Evolutionary conservation across 2,113 vertebrate species (phyloP).

Genomic region (Actenoides lindsayi): DNA sequence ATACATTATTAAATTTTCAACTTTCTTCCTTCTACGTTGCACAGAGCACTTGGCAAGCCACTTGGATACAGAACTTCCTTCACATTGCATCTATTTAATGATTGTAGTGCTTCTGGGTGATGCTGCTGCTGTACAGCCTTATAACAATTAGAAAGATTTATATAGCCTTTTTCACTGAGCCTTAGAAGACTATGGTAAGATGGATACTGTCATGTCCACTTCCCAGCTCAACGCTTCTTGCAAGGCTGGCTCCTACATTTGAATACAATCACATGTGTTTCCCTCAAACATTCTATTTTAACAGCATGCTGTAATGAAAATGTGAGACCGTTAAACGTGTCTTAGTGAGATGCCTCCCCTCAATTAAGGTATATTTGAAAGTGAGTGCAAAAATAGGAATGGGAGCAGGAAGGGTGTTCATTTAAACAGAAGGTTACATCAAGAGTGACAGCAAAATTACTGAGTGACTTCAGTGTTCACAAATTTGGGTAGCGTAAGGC

Average conservation of each 20-base stretch:
- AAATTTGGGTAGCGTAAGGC: neutral
- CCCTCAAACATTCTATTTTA: neutral
- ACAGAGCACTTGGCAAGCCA: neutral
- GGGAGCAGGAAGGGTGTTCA: neutral
- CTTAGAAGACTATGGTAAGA: neutral
- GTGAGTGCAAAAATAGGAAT: neutral
- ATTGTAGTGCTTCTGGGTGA: neutral
- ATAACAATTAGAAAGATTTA: neutral
- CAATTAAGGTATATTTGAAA: neutral
- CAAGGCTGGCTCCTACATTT: neutral
- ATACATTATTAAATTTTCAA: neutral
- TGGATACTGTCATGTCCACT: neutral
- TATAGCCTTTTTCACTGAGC: neutral
- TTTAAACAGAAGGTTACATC: neutral
- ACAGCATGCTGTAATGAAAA: neutral
- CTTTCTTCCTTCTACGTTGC: neutral
- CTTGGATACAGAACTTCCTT: neutral
- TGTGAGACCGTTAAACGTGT: neutral
- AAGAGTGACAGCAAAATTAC: conserved; percentile 19
- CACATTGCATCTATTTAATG: neutral
- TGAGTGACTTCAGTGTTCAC: neutral
- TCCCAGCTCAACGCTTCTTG: neutral
- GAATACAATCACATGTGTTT: neutral
- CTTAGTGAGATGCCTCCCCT: neutral
- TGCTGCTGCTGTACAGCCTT: neutral